These are phyloP conservation scores for Agonum fuliginosum DNA, from an alignment of 2,888 invertebrate species.

Conservation along the genomic window DNA sequence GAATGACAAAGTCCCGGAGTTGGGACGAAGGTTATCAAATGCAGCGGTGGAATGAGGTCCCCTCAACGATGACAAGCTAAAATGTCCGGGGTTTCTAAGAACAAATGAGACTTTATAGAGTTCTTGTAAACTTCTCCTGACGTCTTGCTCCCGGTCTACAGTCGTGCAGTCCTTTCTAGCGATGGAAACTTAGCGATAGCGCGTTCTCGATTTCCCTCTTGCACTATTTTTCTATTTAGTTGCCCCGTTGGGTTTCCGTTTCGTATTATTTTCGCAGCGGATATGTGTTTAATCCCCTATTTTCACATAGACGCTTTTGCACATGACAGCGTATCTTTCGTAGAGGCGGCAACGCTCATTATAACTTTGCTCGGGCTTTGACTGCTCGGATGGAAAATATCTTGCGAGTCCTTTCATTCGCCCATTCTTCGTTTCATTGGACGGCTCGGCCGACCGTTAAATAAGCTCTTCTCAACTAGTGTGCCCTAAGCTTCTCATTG, in stretches of 20 bases:
- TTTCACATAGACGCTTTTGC: constrained; percentile 55
- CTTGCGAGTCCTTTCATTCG: constrained; percentile 53
- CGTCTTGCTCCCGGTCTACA: not conserved
- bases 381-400: constrained; percentile 57
- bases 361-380: constrained; percentile 58
- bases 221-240: constrained; percentile 61
- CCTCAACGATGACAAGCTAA: constrained; percentile 54
- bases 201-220: constrained; percentile 54
- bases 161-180: not conserved
- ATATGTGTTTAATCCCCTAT: constrained; percentile 59
- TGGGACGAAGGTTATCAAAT: constrained; percentile 48
- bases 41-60: constrained; percentile 40
- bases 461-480: constrained; percentile 43
- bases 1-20: constrained; percentile 10
- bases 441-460: constrained; percentile 32
- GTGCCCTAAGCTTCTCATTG: constrained; percentile 28
- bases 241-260: constrained; percentile 56
- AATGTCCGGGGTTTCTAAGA: constrained; percentile 45
- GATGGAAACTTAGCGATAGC: constrained; percentile 57
- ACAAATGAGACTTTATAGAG: constrained; percentile 60
- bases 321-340: constrained; percentile 54
- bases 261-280: constrained; percentile 56
- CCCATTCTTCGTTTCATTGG: constrained; percentile 52
- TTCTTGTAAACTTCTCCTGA: constrained; percentile 54
- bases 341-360: constrained; percentile 51